Base-by-base conservation (phyloP, 1,140 invertebrate species). In the Euwallacea similis region DNA sequence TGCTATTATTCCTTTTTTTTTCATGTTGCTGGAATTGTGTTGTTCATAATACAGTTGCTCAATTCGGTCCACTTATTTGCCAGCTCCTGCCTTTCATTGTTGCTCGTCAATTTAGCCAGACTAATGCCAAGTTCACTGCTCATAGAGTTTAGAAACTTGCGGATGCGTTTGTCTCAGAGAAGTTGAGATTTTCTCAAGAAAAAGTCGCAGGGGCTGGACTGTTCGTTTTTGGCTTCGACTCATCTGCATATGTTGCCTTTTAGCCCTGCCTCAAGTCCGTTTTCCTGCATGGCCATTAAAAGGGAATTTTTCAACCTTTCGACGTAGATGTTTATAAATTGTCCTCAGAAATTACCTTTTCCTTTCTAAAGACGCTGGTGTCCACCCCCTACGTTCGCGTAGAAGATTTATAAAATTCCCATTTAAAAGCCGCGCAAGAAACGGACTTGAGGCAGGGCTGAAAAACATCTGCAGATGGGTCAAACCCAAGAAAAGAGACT, bases 91-190 rank as follows among this genome's bases (percentile, higher is more conserved):
- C 63, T 63, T 62, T 93, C 95, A 50, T 87, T 86, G 43, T 88
- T 88, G 2, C 89, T 85, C 76, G 95, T 82, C 50, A 90, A 84
- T 79, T 91, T 89, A 0, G 93, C 91, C 62, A 95, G 79, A 10
- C 90, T 89, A 7, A 93, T 88, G 73, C 91, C 92, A 42, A 98
- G 83, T 82, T 98, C 95, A 66, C 89, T 90, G 72, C 93, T 94
- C 92, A 98, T 97, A 3, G 94, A 95, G 84, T 97, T 96, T 44
- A 98, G 83, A 13, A 94, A 97, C 84, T 98, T 98, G 74, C 95
- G 89, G 66, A 98, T 95, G 71, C 95, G 86, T 76, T 94, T 91
- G 82, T 98, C 95, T 95, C 96, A 98, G 69, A 93, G 89, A 65
- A 90, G 88, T 82, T 94, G 94, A 7, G 92, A 88, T 82, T 94